phyloP scores from a whole-genome alignment of 1,140 invertebrate genomes.

The Samia ricini region DNA sequence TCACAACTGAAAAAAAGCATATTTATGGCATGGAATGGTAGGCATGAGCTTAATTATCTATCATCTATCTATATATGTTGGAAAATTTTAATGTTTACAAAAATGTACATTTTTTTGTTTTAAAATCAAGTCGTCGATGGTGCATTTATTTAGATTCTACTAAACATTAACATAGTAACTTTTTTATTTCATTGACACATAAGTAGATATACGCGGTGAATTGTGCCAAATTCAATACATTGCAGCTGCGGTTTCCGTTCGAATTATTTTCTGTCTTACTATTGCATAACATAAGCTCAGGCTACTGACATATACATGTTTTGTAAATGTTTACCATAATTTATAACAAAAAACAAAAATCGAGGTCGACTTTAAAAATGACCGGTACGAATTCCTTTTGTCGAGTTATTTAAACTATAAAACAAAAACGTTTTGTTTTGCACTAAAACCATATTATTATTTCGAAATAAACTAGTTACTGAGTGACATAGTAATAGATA shows the following conservation, averaged over 20 bases:
- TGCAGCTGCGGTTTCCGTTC: neutral
- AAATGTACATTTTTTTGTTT: too few relatives aligned
- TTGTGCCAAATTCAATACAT: neutral
- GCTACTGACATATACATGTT: neutral
- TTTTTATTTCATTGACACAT: neutral
- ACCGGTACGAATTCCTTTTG: neutral
- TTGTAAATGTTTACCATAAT: neutral
- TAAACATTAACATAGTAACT: neutral
- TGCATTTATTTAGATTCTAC: too few relatives aligned
- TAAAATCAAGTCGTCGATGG: too few relatives aligned
- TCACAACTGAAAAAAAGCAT: too few relatives aligned
- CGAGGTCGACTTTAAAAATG: neutral
- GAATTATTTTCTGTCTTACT: neutral
- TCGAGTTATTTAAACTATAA: neutral
- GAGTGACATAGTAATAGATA: too few relatives aligned
- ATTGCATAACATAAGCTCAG: neutral
- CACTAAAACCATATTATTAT: too few relatives aligned
- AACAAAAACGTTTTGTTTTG: too few relatives aligned
- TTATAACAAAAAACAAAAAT: neutral
- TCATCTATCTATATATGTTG: too few relatives aligned
- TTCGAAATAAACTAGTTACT: too few relatives aligned
- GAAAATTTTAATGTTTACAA: too few relatives aligned
- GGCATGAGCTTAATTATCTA: too few relatives aligned
- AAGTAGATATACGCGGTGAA: neutral
- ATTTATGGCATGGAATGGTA: too few relatives aligned